Evolutionary conservation across 2,888 invertebrate genomes (phyloP).

Genomic region (Scelioninae gen. 1): DNA sequence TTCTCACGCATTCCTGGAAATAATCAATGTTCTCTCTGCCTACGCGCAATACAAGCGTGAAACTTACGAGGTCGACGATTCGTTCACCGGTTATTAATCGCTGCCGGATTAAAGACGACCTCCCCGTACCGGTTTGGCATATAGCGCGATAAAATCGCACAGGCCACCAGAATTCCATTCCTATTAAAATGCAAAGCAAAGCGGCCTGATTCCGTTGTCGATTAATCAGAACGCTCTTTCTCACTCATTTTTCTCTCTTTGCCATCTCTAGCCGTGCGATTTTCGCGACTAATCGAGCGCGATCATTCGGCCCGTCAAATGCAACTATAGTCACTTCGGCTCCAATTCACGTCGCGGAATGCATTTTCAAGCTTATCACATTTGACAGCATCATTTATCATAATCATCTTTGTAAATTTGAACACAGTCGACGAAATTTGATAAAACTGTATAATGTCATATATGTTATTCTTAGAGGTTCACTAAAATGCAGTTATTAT

Average conservation of each 20-base stretch:
- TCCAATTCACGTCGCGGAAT: constrained; percentile 37
- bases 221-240: constrained; percentile 68
- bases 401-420: constrained; percentile 30
- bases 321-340: constrained; percentile 55
- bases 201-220: constrained; percentile 70
- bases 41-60: constrained; percentile 72
- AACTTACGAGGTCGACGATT: constrained; percentile 74
- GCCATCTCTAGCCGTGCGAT: constrained; percentile 46
- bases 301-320: constrained; percentile 52
- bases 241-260: constrained; percentile 55
- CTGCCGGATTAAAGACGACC: constrained; percentile 76
- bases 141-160: constrained; percentile 71
- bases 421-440: constrained; percentile 14
- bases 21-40: constrained; percentile 71
- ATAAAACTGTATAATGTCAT: too few species aligned
- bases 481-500: too few species aligned
- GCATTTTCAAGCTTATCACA: constrained; percentile 49
- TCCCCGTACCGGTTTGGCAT: constrained; percentile 76
- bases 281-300: constrained; percentile 64
- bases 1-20: constrained; percentile 74
- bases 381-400: constrained; percentile 47
- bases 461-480: too few species aligned
- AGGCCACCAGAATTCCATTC: constrained; percentile 72
- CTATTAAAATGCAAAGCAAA: constrained; percentile 72
- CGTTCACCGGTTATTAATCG: constrained; percentile 78